These are phyloP conservation scores for Megaleporinus macrocephalus DNA, from an alignment of 2,113 vertebrate species.

Conservation along the genomic window DNA sequence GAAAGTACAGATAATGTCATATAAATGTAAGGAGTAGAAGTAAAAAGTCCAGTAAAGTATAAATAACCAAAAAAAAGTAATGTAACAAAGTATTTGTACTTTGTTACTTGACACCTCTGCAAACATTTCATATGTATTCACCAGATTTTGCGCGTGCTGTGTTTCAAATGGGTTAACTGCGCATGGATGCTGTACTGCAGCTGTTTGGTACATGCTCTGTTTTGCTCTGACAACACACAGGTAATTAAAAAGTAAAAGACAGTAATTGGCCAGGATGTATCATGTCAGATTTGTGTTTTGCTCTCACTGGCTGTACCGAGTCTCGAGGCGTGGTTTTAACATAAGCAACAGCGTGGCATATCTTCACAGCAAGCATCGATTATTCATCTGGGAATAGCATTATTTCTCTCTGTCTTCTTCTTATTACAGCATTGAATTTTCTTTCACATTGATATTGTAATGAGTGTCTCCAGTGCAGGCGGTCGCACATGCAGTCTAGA, in stretches of 20 bases:
- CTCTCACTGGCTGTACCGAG: constrained; percentile 26
- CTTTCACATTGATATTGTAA: constrained; percentile 51
- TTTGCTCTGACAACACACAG: not conserved
- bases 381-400: constrained; percentile 64
- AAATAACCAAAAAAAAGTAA: too few species aligned
- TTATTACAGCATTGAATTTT: constrained; percentile 42
- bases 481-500: constrained; percentile 18
- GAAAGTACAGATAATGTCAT: too few species aligned
- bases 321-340: constrained; percentile 45
- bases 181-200: not conserved
- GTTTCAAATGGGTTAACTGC: not conserved
- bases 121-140: not conserved
- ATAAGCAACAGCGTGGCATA: constrained; percentile 36
- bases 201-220: not conserved
- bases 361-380: constrained; percentile 60
- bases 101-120: too few species aligned
- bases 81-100: too few species aligned
- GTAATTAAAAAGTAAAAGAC: constrained; percentile 26
- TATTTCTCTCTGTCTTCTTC: constrained; percentile 48
- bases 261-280: constrained; percentile 45
- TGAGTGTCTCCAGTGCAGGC: constrained; percentile 20
- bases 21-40: too few species aligned
- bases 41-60: too few species aligned
- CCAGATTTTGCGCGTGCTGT: not conserved
- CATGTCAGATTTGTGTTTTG: constrained; percentile 45